Percentiles rank a stretch among this genome's conserved stretches.
phyloP scores from a whole-genome alignment of 92 coral and sea anemone species.

The Muricea muricata region DNA sequence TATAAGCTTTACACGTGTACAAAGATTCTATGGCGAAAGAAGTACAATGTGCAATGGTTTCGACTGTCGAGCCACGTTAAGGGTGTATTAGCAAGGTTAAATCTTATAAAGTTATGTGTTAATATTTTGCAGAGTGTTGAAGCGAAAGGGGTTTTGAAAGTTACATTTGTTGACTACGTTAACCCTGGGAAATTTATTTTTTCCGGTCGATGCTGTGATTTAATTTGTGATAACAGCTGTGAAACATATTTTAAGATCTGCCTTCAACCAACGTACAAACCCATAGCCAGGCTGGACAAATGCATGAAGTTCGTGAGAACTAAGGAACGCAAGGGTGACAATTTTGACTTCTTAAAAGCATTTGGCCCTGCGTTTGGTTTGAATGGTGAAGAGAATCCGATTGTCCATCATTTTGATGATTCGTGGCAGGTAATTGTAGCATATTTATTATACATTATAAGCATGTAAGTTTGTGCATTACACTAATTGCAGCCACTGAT shows the following conservation, averaged over 20 bases:
- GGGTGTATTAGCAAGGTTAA: no score
- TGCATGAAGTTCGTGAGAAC: slow-evolving; percentile 70
- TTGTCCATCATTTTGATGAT: slow-evolving; percentile 72
- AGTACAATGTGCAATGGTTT: no score
- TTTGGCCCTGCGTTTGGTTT: slow-evolving; percentile 70
- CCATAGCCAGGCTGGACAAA: slow-evolving; percentile 33
- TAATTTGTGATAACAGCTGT: slow-evolving; percentile 62
- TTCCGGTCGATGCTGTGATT: slow-evolving; percentile 80
- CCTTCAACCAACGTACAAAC: slow-evolving; percentile 65
- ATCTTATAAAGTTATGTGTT: no score
- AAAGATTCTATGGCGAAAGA: no score
- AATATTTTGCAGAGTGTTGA: slow-evolving; percentile 58
- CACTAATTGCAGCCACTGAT: no score
- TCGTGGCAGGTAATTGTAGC: slow-evolving; percentile 73
- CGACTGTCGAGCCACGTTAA: no score
- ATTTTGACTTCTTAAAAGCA: slow-evolving; percentile 68
- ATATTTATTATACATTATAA: not conserved
- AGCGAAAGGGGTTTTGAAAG: slow-evolving; percentile 75
- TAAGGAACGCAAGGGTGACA: slow-evolving; percentile 70
- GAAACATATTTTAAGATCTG: slow-evolving; percentile 77
- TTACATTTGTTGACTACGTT: slow-evolving; percentile 76
- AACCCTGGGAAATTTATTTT: slow-evolving; percentile 75
- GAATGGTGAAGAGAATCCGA: slow-evolving; percentile 69
- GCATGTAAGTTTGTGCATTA: not conserved
- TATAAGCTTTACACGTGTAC: no score